Percentiles rank a stretch among this genome's conserved stretches.
Conservation (phyloP, 2,888 invertebrate genomes). For the Empis livida region DNA sequence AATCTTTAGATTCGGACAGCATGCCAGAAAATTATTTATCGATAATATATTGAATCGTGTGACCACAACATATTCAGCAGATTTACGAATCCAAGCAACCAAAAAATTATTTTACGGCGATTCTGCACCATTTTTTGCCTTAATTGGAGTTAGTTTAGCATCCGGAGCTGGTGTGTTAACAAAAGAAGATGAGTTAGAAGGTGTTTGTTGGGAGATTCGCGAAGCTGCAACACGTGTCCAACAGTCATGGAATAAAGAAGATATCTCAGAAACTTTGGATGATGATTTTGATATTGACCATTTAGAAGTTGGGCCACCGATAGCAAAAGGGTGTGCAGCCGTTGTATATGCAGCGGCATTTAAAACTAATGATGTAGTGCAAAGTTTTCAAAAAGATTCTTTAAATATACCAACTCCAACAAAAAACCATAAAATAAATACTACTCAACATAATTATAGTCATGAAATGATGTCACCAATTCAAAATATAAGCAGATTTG, state of each 20-base stretch:
- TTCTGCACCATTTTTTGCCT: constrained; percentile 58
- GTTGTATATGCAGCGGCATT: constrained; percentile 61
- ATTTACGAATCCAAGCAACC: constrained; percentile 48
- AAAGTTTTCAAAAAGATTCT: constrained; percentile 2
- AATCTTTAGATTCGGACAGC: constrained; percentile 43
- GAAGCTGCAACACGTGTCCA: constrained; percentile 36
- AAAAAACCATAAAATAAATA: constrained; percentile 1
- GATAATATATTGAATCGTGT: constrained; percentile 57
- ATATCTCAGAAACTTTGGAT: constrained; percentile 31
- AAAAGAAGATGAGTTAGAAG: constrained; percentile 64
- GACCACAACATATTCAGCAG: constrained; percentile 50
- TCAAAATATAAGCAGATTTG: constrained; percentile 32
- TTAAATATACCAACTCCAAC: constrained; percentile 3
- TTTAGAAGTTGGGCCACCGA: constrained; percentile 52
- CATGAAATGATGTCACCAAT: constrained; percentile 30
- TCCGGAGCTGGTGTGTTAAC: constrained; percentile 60
- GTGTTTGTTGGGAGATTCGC: constrained; percentile 64
- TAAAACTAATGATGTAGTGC: constrained; percentile 21
- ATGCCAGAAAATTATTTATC: constrained; percentile 52
- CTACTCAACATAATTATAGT: constrained; percentile 6
- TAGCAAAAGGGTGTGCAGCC: constrained; percentile 71
- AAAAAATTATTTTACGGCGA: constrained; percentile 53
- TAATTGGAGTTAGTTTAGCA: constrained; percentile 57
- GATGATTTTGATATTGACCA: constrained; percentile 42
- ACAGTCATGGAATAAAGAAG: constrained; percentile 26